These are phyloP conservation scores for Ommatoiulus sabulosus DNA, from an alignment of 2,888 invertebrate genomes.

Conservation along the genomic window DNA sequence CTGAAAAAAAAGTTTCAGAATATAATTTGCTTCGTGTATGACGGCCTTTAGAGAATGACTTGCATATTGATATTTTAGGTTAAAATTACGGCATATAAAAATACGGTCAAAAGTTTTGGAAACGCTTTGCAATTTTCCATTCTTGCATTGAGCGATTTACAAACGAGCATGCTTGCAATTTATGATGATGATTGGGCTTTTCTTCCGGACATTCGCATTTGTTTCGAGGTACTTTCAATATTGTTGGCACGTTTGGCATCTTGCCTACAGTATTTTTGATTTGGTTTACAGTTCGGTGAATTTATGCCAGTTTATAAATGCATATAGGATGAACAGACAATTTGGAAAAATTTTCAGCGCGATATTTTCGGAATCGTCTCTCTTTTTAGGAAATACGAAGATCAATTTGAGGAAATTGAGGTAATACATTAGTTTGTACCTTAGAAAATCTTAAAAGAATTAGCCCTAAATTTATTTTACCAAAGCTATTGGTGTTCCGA, in stretches of 20 bases:
- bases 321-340: conserved; percentile 4
- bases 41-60: too few species aligned
- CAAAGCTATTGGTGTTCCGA: too few species aligned
- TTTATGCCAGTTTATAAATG: neutral
- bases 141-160: conserved; percentile 6
- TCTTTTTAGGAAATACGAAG: conserved; percentile 3
- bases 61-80: neutral
- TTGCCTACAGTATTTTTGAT: neutral
- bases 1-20: too few species aligned
- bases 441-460: too few species aligned
- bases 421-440: neutral
- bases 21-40: too few species aligned
- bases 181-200: conserved; percentile 2
- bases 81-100: neutral
- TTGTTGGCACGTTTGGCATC: neutral
- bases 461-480: too few species aligned
- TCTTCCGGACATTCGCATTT: neutral
- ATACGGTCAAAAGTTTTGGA: conserved; percentile 7
- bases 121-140: neutral
- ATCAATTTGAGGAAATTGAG: conserved; percentile 34
- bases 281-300: neutral
- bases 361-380: neutral
- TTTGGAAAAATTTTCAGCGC: conserved; percentile 24
- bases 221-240: neutral
- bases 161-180: neutral